phyloP scores from a whole-genome alignment of 2,888 invertebrate genomes.

The Nasonovia ribisnigri region DNA sequence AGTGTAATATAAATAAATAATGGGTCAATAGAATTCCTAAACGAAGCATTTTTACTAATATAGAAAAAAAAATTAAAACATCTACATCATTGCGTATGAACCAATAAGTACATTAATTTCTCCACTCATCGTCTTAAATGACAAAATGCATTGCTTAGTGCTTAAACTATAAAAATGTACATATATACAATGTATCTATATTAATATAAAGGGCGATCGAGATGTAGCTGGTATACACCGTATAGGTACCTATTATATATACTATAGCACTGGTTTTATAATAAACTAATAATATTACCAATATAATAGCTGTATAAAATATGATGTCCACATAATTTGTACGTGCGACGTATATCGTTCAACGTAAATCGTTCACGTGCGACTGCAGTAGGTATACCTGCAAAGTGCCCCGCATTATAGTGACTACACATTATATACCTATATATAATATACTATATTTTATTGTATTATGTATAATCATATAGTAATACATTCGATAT shows the following conservation, averaged over 20 bases:
- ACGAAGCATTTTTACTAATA: too few species aligned
- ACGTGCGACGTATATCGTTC: not conserved
- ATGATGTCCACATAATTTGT: not conserved
- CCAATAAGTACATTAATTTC: not conserved
- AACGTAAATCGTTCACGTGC: constrained; percentile 41
- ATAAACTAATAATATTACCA: too few species aligned
- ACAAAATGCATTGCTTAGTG: not conserved
- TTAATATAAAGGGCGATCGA: not conserved
- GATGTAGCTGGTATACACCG: not conserved
- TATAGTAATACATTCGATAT: constrained; percentile 1
- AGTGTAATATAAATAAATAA: not conserved
- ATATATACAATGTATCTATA: too few species aligned
- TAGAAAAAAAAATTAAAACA: not conserved
- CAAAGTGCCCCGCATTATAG: not conserved
- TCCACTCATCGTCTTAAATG: not conserved
- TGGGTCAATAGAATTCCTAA: not conserved
- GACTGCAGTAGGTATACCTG: not conserved
- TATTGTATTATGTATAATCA: constrained; percentile 2
- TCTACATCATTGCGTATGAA: not conserved
- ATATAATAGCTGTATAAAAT: not conserved
- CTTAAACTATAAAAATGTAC: not conserved
- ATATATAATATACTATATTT: not conserved
- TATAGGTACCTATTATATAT: not conserved
- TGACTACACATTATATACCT: not conserved
- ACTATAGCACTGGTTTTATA: not conserved